These are phyloP conservation scores for Coendou prehensilis DNA, from an alignment of 2,797 vertebrate species.

Conservation along the genomic window DNA sequence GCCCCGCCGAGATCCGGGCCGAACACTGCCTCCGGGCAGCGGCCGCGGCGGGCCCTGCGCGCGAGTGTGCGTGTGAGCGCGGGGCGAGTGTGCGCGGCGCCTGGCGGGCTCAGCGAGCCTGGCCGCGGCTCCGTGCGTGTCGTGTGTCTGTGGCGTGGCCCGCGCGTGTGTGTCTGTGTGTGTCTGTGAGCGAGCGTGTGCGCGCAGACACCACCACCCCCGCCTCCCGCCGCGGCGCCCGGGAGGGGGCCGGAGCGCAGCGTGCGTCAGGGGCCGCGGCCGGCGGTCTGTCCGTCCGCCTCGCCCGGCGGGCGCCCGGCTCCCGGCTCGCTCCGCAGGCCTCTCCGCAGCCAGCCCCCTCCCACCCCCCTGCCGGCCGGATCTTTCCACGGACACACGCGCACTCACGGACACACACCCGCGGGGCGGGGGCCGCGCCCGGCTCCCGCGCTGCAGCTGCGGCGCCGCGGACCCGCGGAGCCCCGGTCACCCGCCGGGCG, in stretches of 20 bases:
- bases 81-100: constrained; percentile 68
- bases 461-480: constrained; percentile 44
- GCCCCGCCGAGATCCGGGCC: constrained; percentile 62
- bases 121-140: constrained; percentile 71
- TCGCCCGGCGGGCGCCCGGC: not conserved
- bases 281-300: constrained; percentile 52
- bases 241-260: constrained; percentile 61
- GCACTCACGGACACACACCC: constrained; percentile 77
- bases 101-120: constrained; percentile 48
- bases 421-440: constrained; percentile 64
- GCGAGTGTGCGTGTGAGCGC: constrained; percentile 43
- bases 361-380: constrained; percentile 29
- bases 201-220: constrained; percentile 79
- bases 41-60: constrained; percentile 75
- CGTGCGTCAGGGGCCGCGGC: constrained; percentile 67
- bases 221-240: constrained; percentile 65
- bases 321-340: constrained; percentile 49
- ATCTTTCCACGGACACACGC: constrained; percentile 69
- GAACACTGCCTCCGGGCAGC: constrained; percentile 60
- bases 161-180: constrained; percentile 54
- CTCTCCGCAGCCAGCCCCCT: constrained; percentile 62
- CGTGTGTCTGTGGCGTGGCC: constrained; percentile 80
- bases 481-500: not conserved
- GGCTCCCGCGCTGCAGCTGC: constrained; percentile 69
- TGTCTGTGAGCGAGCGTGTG: constrained; percentile 70